Percentiles rank a stretch among this genome's conserved stretches.
These are phyloP conservation scores for Colius striatus DNA, from an alignment of 2,113 vertebrate species.

Conservation along the genomic window DNA sequence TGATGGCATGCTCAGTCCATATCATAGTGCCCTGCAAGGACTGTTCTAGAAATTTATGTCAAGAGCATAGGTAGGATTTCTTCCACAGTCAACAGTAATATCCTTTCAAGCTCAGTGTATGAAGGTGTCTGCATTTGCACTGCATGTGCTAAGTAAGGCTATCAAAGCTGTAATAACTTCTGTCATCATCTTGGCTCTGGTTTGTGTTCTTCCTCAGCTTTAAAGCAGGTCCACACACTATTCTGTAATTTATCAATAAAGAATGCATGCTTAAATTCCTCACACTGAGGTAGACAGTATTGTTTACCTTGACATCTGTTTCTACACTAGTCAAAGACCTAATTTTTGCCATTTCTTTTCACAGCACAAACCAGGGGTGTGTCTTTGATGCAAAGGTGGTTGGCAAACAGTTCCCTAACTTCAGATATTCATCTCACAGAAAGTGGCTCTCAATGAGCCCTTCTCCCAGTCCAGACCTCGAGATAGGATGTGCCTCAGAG, in stretches of 20 bases:
- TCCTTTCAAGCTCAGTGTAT: background rate
- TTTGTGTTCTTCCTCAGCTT: slow-evolving; percentile 20
- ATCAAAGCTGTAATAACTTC: slow-evolving; percentile 45
- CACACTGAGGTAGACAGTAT: background rate
- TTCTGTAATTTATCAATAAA: background rate
- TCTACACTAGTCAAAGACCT: background rate
- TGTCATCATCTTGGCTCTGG: slow-evolving; percentile 66
- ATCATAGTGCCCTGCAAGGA: background rate
- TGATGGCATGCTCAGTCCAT: background rate
- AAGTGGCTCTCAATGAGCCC: background rate
- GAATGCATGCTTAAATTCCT: background rate
- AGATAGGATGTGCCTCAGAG: background rate
- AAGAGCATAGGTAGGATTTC: background rate
- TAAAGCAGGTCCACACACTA: background rate
- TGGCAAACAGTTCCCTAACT: background rate
- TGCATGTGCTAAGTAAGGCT: slow-evolving; percentile 26
- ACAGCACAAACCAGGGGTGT: background rate
- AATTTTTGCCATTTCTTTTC: background rate
- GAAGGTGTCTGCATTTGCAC: background rate
- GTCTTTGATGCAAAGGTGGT: background rate
- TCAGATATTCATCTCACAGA: background rate
- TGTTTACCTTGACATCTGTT: background rate
- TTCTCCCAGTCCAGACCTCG: background rate
- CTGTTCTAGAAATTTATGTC: background rate
- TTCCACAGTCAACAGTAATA: background rate